A percentile compares a stretch with the other conserved stretches of the same genome.
These are phyloP conservation scores for Rousettus leschenaultii DNA, from an alignment of 2,113 vertebrate genomes.

Conservation along the genomic window DNA sequence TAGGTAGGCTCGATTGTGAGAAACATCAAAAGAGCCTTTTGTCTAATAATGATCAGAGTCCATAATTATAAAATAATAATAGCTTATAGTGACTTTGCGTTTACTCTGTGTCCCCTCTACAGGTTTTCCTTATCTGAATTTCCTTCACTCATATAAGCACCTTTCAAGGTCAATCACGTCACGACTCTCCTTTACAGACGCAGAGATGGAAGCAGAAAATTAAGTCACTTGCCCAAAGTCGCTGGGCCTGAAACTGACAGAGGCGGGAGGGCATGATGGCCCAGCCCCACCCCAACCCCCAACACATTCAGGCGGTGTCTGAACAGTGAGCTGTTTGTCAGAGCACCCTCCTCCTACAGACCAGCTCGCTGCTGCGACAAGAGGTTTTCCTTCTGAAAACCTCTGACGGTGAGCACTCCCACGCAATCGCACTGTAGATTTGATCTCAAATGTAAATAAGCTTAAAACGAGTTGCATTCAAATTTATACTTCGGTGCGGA, in stretches of 20 bases:
- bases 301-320: background rate
- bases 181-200: background rate
- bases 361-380: no score
- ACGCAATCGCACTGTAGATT: background rate
- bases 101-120: background rate
- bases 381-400: background rate
- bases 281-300: rapidly evolving
- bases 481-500: background rate
- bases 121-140: background rate
- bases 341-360: background rate
- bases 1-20: background rate
- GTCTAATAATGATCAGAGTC: background rate
- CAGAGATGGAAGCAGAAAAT: background rate
- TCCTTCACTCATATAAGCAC: background rate
- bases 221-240: background rate
- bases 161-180: background rate
- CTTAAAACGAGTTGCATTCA: background rate
- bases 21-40: background rate
- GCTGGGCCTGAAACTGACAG: background rate
- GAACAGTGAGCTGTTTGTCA: background rate
- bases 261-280: no score
- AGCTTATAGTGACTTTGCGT: background rate
- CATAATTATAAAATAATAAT: background rate
- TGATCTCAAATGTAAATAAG: background rate
- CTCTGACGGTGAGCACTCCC: background rate